Conservation (phyloP, 2,113 vertebrate genomes). For the Desmodus rotundus region DNA sequence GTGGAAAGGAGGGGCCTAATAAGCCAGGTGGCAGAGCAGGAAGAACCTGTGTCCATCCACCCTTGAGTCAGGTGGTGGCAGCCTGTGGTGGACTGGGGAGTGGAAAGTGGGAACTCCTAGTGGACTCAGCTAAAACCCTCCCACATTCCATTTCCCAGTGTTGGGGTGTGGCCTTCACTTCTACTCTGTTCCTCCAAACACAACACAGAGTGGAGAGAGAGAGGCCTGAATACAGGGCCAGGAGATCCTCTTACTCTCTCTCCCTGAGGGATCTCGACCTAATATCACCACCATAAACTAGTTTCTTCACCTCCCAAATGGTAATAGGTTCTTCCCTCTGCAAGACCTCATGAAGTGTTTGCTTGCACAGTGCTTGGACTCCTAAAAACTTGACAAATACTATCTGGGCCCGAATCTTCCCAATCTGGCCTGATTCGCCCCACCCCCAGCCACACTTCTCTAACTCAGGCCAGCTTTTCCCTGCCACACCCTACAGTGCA, state of each 20-base stretch:
- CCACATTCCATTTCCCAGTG: neutral
- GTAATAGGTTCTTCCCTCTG: neutral
- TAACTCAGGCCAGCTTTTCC: neutral
- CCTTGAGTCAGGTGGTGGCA: neutral
- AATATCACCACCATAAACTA: neutral
- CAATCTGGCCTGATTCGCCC: rapidly evolving
- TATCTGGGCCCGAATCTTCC: neutral
- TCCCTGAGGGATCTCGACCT: neutral
- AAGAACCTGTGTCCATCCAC: too few relatives aligned
- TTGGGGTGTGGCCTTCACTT: neutral
- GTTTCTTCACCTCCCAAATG: neutral
- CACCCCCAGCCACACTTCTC: neutral
- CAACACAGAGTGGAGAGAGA: neutral
- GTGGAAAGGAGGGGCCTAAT: neutral
- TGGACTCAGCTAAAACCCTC: neutral
- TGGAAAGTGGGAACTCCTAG: neutral
- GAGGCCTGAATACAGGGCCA: neutral
- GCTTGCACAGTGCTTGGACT: neutral
- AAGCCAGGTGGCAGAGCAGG: neutral
- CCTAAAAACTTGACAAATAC: neutral
- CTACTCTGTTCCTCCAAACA: neutral
- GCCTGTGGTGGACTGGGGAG: neutral
- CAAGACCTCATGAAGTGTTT: neutral
- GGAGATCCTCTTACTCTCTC: neutral
- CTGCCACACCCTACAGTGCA: neutral